Base-by-base conservation (phyloP, 2,888 invertebrate species). In the Oscheius sp. region DNA sequence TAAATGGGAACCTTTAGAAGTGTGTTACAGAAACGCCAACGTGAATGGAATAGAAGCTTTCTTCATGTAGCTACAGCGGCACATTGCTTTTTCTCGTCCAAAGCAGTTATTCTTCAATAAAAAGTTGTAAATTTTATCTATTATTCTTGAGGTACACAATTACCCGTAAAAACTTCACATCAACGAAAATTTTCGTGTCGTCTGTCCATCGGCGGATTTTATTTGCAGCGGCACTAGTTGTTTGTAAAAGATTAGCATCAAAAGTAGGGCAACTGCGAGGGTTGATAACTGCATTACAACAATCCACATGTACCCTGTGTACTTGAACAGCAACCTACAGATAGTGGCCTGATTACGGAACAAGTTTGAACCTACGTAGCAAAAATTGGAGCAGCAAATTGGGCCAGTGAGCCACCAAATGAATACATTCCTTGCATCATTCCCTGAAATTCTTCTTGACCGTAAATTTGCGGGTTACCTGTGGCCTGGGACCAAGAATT, bases 361-460 rank as follows among this genome's bases (percentile, higher is more conserved):
- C 7, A 9, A 5, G 1, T 23, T 3, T 18, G 2, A 66, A 35
- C 55, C 71, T 58, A 81, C 80, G 82, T 80, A 5, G 78, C 75
- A 53, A 80, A 18, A 43, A 82, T 75, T 2, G 79, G 78, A 12
- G 82, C 74, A 18, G 77, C 76, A 68, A 80, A 82, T 25, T 79
- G 80, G 0, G 80, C 76, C 35, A 78, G 58, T 59, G 79, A 79
- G 21, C 80, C 82, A 27, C 79, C 79, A 18, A 80, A 80, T 43
- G 79, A 76, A 72, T 76, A 79, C 59, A 82, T 45, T 52, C 82
- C 82, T 61, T 82, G 82, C 82, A 82, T 82, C n/a, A 68, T 75
- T 61, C 82, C 82, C 70, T 81, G 77, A 23, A 21, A 45, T 9
- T 35, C 35, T 35, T 35, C 9, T 35, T 35, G 35, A 9, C 9